phyloP scores from a whole-genome alignment of 1,140 invertebrate species.

The Temnothorax longispinosus region DNA sequence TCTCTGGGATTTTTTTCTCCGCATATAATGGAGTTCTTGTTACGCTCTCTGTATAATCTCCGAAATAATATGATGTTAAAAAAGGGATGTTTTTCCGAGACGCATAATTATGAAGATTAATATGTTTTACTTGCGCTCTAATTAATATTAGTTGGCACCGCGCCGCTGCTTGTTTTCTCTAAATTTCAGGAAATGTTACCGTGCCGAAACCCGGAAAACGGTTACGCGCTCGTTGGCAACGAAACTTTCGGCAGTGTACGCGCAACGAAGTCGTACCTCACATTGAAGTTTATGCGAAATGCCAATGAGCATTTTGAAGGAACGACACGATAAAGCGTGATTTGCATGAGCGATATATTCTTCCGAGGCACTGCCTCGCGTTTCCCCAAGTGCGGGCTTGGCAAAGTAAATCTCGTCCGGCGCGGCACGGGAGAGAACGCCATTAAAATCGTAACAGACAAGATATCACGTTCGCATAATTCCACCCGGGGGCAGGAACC shows the following conservation, averaged over 20 bases:
- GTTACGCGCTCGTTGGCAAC: neutral
- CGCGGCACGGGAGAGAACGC: neutral
- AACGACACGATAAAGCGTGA: constrained; percentile 18
- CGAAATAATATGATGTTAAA: constrained; percentile 20
- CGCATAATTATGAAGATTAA: constrained; percentile 24
- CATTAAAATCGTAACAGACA: constrained; percentile 44
- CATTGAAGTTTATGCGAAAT: constrained; percentile 28
- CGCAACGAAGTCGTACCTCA: neutral
- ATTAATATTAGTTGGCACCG: constrained; percentile 40
- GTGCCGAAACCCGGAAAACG: neutral
- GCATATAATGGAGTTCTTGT: neutral
- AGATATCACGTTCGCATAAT: constrained; percentile 46
- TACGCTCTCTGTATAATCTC: neutral
- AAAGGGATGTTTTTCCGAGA: neutral
- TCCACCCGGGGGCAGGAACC: neutral
- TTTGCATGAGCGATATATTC: constrained; percentile 32
- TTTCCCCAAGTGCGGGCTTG: neutral
- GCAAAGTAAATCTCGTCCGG: constrained; percentile 21
- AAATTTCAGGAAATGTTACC: constrained; percentile 33
- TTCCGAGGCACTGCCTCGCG: neutral
- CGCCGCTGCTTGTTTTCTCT: constrained; percentile 16
- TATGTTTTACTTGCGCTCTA: constrained; percentile 27
- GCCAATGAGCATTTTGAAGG: constrained; percentile 2
- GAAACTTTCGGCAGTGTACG: neutral
- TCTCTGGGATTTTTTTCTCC: neutral